Evolutionary conservation across 1,140 invertebrate genomes (phyloP).

Genomic region (Lepidurus apus): DNA sequence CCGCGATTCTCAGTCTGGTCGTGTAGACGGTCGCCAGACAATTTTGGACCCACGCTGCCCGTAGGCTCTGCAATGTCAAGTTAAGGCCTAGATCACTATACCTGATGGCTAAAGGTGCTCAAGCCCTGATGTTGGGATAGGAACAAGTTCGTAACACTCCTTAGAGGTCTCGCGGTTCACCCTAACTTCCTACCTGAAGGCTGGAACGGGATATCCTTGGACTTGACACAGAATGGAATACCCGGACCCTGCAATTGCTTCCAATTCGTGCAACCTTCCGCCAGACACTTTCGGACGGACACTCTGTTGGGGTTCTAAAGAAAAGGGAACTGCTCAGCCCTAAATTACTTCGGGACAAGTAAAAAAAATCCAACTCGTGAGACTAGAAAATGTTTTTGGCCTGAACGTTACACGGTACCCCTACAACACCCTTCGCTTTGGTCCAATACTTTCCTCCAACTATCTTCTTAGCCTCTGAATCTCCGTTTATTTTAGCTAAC

Average conservation of each 20-base stretch:
- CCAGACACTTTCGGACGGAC: constrained; percentile 18
- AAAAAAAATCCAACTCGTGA: neutral
- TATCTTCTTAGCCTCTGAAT: no score
- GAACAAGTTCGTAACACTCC: neutral
- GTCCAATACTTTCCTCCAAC: no score
- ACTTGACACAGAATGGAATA: constrained; percentile 45
- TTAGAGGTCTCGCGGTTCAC: neutral
- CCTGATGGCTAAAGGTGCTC: neutral
- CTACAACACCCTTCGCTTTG: neutral
- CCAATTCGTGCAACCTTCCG: constrained; percentile 41
- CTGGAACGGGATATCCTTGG: constrained; percentile 45
- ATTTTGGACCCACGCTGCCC: constrained; percentile 39
- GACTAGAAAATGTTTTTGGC: neutral
- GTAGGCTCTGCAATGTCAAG: constrained; percentile 37
- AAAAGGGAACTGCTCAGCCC: neutral
- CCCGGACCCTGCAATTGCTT: constrained; percentile 41
- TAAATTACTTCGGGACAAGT: neutral
- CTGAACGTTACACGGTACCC: neutral
- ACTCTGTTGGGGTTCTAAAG: constrained; percentile 2
- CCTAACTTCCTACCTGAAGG: constrained; percentile 46
- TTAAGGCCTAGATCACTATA: neutral
- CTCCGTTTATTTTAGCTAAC: no score
- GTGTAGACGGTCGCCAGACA: constrained; percentile 28
- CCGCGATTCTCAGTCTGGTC: neutral
- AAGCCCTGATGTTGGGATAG: constrained; percentile 23